phyloP scores from a whole-genome alignment of 2,888 invertebrate genomes.

The Malachius bipustulatus region DNA sequence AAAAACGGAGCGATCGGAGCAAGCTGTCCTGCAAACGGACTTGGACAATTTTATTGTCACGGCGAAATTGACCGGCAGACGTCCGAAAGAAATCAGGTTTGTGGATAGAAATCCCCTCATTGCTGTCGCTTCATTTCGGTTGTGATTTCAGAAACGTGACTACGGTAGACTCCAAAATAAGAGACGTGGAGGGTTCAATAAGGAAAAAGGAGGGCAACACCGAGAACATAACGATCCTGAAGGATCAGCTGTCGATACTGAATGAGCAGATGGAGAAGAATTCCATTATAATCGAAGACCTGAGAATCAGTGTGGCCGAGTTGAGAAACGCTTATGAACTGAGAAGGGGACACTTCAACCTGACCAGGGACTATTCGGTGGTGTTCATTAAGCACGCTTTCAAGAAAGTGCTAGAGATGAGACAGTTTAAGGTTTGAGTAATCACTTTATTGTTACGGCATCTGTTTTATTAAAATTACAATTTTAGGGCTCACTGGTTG shows the following conservation, averaged over 20 bases:
- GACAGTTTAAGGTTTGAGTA: slow-evolving; percentile 45
- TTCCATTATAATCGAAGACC: slow-evolving; percentile 24
- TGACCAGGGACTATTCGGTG: slow-evolving; percentile 34
- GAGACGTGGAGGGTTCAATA: slow-evolving; percentile 37
- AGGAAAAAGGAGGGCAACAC: slow-evolving; percentile 35
- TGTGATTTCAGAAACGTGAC: slow-evolving; percentile 22
- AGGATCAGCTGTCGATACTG: slow-evolving; percentile 28
- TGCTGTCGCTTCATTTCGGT: no score
- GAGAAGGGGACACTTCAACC: slow-evolving; percentile 31
- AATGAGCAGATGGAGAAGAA: slow-evolving; percentile 29
- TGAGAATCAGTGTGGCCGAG: slow-evolving; percentile 24
- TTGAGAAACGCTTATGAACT: slow-evolving; percentile 25
- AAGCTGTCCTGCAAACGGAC: slow-evolving; percentile 37
- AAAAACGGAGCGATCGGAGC: slow-evolving; percentile 27
- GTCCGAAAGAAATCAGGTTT: slow-evolving; percentile 42
- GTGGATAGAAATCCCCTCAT: slow-evolving; percentile 7
- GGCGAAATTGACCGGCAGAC: slow-evolving; percentile 39
- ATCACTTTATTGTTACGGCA: not conserved
- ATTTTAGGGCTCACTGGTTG: slow-evolving; percentile 44
- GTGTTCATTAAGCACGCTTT: slow-evolving; percentile 38
- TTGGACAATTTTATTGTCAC: slow-evolving; percentile 35
- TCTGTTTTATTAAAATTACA: not conserved
- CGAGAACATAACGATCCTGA: slow-evolving; percentile 24
- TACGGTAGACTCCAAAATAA: slow-evolving; percentile 34
- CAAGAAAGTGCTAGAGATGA: slow-evolving; percentile 41